These are phyloP conservation scores for Microctenopoma stevenorrisi DNA, from an alignment of 2,797 vertebrate species.

Conservation along the genomic window DNA sequence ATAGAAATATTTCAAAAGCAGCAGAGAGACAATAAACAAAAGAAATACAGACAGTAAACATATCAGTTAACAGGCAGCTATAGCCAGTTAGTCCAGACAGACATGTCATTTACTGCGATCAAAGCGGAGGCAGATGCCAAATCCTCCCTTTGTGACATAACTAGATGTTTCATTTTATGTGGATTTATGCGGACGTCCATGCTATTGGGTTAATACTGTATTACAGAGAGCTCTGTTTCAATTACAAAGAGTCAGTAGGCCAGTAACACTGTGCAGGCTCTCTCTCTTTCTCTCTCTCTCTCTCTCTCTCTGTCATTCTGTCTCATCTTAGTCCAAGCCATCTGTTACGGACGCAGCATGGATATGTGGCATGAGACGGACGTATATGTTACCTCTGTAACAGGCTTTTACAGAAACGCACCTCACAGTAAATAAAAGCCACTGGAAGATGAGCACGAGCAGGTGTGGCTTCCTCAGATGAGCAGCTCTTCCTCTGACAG, in stretches of 20 bases:
- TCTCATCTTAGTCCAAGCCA: constrained; percentile 78
- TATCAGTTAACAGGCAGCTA: constrained; percentile 15
- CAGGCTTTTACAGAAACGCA: constrained; percentile 46
- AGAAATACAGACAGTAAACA: constrained; percentile 33
- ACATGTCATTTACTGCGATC: constrained; percentile 28
- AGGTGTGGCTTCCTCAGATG: constrained; percentile 61
- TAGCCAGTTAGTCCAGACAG: constrained; percentile 33
- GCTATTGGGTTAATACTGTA: constrained; percentile 81
- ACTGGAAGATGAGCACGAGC: constrained; percentile 59
- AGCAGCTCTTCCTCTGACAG: constrained; percentile 50
- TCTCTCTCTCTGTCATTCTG: constrained; percentile 55
- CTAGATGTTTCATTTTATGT: constrained; percentile 46
- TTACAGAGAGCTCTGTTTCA: constrained; percentile 71
- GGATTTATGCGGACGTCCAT: constrained; percentile 47
- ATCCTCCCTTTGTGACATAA: constrained; percentile 49
- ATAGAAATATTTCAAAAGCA: constrained; percentile 22
- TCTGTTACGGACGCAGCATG: constrained; percentile 69
- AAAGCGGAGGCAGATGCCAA: constrained; percentile 41
- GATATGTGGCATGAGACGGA: constrained; percentile 53
- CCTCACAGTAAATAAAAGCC: constrained; percentile 48
- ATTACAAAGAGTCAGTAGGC: constrained; percentile 66
- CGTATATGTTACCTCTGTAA: constrained; percentile 55
- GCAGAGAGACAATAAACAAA: constrained; percentile 28
- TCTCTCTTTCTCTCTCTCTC: constrained; percentile 46
- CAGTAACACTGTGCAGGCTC: constrained; percentile 52